These are phyloP conservation scores for Nomada fabriciana DNA, from an alignment of 2,888 invertebrate genomes.

Conservation along the genomic window DNA sequence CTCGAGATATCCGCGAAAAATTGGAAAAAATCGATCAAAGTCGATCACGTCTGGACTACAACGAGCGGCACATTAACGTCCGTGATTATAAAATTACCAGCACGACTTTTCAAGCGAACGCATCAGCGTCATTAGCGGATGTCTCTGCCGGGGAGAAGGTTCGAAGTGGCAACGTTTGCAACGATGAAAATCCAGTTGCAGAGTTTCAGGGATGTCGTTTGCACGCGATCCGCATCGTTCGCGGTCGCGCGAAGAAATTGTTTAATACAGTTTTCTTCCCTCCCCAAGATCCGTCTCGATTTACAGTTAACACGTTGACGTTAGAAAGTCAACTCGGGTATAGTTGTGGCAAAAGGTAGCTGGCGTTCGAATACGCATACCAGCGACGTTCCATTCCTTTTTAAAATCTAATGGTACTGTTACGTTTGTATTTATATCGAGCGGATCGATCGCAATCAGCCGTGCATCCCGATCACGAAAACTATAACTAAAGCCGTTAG, in stretches of 20 bases:
- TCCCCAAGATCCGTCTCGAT: not conserved
- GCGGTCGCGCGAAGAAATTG: not conserved
- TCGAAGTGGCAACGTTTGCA: conserved; percentile 1
- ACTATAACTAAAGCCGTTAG: conserved; percentile 47
- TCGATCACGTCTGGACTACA: conserved; percentile 32
- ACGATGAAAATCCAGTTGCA: conserved; percentile 41
- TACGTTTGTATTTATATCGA: conserved; percentile 46
- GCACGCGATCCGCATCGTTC: conserved; percentile 3
- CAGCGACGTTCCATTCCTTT: conserved; percentile 35
- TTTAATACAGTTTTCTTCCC: not conserved
- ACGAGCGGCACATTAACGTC: not conserved
- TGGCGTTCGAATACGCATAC: conserved; percentile 8
- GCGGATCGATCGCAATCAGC: not conserved
- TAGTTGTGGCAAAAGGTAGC: not conserved
- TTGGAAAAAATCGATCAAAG: conserved; percentile 51
- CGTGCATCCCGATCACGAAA: conserved; percentile 40
- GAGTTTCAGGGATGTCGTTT: conserved; percentile 16
- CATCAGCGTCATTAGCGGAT: not conserved
- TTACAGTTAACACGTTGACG: conserved; percentile 15
- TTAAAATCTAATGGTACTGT: conserved; percentile 31
- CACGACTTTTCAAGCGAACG: not conserved
- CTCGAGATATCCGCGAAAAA: conserved; percentile 18
- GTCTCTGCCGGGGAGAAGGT: not conserved
- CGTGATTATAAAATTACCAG: conserved; percentile 5
- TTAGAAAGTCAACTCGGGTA: conserved; percentile 17